These are phyloP conservation scores for Atopsyche davidsoni DNA, from an alignment of 1,140 invertebrate genomes.

Conservation along the genomic window DNA sequence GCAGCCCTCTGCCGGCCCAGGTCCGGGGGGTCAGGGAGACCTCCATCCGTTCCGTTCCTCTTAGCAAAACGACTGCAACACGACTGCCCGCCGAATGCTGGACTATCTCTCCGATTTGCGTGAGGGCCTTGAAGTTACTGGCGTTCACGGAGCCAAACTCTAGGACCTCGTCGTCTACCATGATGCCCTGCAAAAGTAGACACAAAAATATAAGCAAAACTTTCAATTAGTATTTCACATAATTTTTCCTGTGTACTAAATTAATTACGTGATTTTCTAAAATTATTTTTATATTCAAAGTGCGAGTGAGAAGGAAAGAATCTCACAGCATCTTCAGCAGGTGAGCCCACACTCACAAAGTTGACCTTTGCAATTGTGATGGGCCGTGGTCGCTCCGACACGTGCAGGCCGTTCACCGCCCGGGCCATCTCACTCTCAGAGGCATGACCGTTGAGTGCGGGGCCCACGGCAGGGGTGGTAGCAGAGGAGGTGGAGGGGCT, in stretches of 20 bases:
- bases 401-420: slow-evolving; percentile 4
- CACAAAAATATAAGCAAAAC: slow-evolving; percentile 13
- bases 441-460: slow-evolving; percentile 8
- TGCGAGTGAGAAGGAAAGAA: slow-evolving; percentile 21
- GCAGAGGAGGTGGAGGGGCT: slow-evolving; percentile 25
- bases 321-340: slow-evolving; percentile 70
- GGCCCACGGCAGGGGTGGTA: slow-evolving; percentile 8
- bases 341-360: slow-evolving; percentile 68
- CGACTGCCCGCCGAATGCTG: slow-evolving; percentile 63
- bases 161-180: slow-evolving; percentile 65
- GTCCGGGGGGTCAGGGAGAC: slow-evolving; percentile 59
- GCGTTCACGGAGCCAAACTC: slow-evolving; percentile 78
- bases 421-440: slow-evolving; percentile 12
- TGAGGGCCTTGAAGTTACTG: slow-evolving; percentile 65
- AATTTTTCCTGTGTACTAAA: too few species aligned
- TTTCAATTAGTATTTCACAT: slow-evolving; percentile 5
- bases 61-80: slow-evolving; percentile 56
- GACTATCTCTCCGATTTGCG: slow-evolving; percentile 64
- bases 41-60: slow-evolving; percentile 45
- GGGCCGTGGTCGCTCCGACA: slow-evolving; percentile 10
- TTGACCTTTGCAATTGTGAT: slow-evolving; percentile 67
- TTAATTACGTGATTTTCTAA: too few species aligned
- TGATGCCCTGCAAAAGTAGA: slow-evolving; percentile 61
- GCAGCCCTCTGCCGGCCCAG: slow-evolving; percentile 67
- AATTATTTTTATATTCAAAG: neutral